phyloP scores from a whole-genome alignment of 2,888 invertebrate genomes.

The Eilema depressum region DNA sequence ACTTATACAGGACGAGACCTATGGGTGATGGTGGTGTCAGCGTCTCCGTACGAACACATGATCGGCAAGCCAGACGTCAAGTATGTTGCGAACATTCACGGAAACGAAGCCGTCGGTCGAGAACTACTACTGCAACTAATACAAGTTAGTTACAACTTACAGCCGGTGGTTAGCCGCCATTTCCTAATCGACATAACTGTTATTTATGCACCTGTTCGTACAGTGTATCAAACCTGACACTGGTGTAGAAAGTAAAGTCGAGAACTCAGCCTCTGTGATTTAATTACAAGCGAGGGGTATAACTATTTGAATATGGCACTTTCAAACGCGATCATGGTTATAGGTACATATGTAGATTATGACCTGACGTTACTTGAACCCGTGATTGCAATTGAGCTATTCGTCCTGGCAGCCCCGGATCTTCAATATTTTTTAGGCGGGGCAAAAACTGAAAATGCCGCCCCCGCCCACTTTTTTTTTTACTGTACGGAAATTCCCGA shows the following conservation, averaged over 20 bases:
- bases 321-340: background rate
- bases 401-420: too few species aligned
- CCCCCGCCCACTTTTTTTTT: too few species aligned
- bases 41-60: conserved; percentile 96
- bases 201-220: conserved; percentile 16
- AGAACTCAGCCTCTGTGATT: background rate
- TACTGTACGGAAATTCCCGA: too few species aligned
- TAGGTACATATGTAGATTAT: background rate
- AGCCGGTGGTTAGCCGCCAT: conserved; percentile 31
- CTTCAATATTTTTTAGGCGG: too few species aligned
- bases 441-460: too few species aligned
- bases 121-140: conserved; percentile 97
- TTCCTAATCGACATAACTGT: conserved; percentile 26
- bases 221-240: conserved; percentile 4
- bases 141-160: conserved; percentile 84
- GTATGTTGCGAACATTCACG: conserved; percentile 99
- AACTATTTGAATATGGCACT: background rate
- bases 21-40: conserved; percentile 97
- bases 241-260: conserved; percentile 20
- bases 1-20: conserved; percentile 92
- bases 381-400: too few species aligned
- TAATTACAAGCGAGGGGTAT: background rate
- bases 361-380: background rate
- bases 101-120: conserved; percentile 98
- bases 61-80: conserved; percentile 99